These are phyloP conservation scores for Syndactyla subalaris DNA, from an alignment of 2,797 vertebrate genomes.

Conservation along the genomic window DNA sequence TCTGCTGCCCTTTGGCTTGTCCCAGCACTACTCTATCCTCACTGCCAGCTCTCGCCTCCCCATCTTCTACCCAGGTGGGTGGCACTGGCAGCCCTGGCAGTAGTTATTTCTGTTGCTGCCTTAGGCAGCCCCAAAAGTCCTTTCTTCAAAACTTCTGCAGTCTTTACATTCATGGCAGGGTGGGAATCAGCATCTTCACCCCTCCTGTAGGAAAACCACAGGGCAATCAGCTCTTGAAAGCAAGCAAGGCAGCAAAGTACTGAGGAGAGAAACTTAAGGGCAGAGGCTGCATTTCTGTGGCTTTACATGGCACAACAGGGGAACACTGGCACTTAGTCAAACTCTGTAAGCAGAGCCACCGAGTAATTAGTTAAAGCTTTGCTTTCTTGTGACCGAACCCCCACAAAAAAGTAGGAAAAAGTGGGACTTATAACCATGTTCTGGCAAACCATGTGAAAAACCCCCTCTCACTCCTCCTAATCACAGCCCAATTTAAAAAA, in stretches of 20 bases:
- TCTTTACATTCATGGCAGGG: accelerated
- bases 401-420: not conserved
- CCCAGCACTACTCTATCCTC: not conserved
- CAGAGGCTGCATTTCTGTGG: not conserved
- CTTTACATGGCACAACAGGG: not conserved
- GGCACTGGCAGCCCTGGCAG: not conserved
- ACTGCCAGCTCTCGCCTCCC: not conserved
- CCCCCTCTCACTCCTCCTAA: not conserved
- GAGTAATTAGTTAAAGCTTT: not conserved
- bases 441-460: not conserved
- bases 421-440: not conserved
- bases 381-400: not conserved
- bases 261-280: not conserved
- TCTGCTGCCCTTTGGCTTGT: not conserved
- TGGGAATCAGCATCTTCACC: not conserved
- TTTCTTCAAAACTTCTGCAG: not conserved
- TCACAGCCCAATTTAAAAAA: not conserved
- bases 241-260: not conserved
- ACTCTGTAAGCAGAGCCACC: not conserved
- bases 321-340: not conserved
- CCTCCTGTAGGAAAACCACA: not conserved
- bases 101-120: not conserved
- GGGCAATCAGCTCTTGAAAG: not conserved
- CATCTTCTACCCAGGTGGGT: no score
- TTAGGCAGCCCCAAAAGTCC: accelerated